Conservation (phyloP, 2,888 invertebrate genomes). For the Calameuta idolon region DNA sequence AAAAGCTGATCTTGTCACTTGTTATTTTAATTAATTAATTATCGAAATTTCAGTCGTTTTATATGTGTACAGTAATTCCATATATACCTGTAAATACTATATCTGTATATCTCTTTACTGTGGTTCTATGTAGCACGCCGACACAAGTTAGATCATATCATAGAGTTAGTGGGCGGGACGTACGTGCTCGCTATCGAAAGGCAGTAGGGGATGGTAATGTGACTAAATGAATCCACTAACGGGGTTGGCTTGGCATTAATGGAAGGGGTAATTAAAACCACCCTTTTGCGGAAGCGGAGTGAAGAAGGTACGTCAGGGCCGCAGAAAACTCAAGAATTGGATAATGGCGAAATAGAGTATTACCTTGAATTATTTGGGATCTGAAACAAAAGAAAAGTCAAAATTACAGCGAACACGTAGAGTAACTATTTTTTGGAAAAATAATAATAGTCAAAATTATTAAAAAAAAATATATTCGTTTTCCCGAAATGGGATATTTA, state of each 20-base stretch:
- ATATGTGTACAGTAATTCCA: not conserved
- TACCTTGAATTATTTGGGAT: not conserved
- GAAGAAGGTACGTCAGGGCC: slow-evolving; percentile 23
- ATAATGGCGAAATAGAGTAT: not conserved
- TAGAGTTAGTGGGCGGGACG: slow-evolving; percentile 4
- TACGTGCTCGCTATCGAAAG: slow-evolving; percentile 21
- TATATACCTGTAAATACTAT: not conserved
- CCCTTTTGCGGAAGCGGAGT: slow-evolving; percentile 45
- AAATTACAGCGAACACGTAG: not conserved
- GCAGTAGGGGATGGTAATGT: slow-evolving; percentile 51
- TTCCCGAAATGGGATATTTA: not conserved
- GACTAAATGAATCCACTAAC: slow-evolving; percentile 66
- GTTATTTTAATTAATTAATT: not conserved
- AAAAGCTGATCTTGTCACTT: not conserved
- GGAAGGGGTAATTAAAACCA: slow-evolving; percentile 66
- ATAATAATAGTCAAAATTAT: too few relatives aligned
- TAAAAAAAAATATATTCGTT: not conserved
- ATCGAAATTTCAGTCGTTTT: not conserved
- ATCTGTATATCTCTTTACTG: not conserved
- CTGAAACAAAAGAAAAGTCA: not conserved
- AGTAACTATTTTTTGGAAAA: not conserved
- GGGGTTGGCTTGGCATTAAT: slow-evolving; percentile 59
- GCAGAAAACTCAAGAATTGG: not conserved
- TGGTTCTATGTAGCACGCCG: not conserved
- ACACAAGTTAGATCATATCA: not conserved